Conservation (phyloP, 2,113 vertebrate species). For the Epinephelus cyanopodus region DNA sequence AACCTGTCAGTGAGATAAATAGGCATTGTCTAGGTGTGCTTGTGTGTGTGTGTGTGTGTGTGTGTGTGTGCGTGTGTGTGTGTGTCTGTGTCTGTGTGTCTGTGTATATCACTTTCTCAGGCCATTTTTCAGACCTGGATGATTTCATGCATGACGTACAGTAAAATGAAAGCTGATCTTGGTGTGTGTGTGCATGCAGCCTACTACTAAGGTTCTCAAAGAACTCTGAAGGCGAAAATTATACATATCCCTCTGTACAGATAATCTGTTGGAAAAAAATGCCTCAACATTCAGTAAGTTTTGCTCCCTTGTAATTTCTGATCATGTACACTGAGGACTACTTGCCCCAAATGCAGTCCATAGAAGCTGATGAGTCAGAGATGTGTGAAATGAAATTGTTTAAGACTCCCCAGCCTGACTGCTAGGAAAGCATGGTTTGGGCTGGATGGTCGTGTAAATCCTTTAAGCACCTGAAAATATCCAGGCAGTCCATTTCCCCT, state of each 20-base stretch:
- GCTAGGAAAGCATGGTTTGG: not conserved
- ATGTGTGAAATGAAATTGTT: not conserved
- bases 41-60: not conserved
- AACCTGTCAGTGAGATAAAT: not conserved
- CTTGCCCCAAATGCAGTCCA: not conserved
- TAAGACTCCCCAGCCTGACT: conserved; percentile 2
- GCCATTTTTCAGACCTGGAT: not conserved
- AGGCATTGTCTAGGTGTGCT: not conserved
- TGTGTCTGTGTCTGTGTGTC: conserved; percentile 3
- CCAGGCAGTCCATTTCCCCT: not conserved
- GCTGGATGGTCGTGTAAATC: conserved; percentile 3
- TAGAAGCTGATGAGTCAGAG: not conserved
- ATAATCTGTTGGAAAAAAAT: conserved; percentile 1
- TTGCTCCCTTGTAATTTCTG: not conserved
- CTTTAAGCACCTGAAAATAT: not conserved
- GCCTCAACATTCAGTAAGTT: not conserved
- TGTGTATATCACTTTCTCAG: not conserved
- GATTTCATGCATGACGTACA: conserved; percentile 7
- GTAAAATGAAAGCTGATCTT: not conserved
- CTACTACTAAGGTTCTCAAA: not conserved
- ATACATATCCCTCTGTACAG: not conserved
- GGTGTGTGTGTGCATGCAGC: not conserved
- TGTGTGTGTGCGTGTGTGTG: not conserved
- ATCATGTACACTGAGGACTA: not conserved
- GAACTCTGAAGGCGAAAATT: conserved; percentile 18